These are phyloP conservation scores for Octodon degus DNA, from an alignment of 2,113 vertebrate genomes.

Conservation along the genomic window DNA sequence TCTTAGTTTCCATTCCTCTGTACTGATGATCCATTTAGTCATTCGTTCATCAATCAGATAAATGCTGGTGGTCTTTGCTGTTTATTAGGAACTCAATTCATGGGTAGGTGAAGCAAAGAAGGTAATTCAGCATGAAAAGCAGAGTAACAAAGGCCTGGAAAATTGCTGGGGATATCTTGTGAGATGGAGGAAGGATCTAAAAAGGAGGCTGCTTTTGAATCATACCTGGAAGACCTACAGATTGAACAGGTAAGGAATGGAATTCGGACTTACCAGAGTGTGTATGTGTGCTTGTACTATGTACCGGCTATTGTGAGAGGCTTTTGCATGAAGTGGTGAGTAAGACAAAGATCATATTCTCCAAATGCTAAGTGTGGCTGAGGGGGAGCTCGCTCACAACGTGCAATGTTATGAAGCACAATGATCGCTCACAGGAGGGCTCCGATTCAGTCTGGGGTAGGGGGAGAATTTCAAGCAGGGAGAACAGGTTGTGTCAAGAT, in stretches of 20 bases:
- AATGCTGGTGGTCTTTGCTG: background rate
- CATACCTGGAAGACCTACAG: background rate
- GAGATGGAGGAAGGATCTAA: background rate
- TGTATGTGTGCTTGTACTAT: background rate
- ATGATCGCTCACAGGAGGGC: background rate
- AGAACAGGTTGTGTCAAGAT: background rate
- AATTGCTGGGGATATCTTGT: background rate
- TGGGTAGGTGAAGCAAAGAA: background rate
- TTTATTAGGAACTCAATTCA: background rate
- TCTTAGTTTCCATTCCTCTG: background rate
- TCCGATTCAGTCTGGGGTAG: background rate
- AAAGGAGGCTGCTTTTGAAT: background rate
- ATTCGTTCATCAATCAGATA: background rate
- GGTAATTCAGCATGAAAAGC: background rate
- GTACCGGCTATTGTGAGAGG: background rate
- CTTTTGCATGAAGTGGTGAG: background rate
- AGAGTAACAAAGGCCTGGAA: background rate
- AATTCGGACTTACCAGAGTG: background rate
- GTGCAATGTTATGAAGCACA: background rate
- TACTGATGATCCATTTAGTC: background rate
- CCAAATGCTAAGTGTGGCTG: slow-evolving; percentile 12
- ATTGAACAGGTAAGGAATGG: background rate
- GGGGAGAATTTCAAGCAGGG: background rate
- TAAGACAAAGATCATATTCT: background rate
- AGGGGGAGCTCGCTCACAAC: background rate